These are phyloP conservation scores for Euzetes globulus DNA, from an alignment of 2,888 invertebrate species.

Conservation along the genomic window DNA sequence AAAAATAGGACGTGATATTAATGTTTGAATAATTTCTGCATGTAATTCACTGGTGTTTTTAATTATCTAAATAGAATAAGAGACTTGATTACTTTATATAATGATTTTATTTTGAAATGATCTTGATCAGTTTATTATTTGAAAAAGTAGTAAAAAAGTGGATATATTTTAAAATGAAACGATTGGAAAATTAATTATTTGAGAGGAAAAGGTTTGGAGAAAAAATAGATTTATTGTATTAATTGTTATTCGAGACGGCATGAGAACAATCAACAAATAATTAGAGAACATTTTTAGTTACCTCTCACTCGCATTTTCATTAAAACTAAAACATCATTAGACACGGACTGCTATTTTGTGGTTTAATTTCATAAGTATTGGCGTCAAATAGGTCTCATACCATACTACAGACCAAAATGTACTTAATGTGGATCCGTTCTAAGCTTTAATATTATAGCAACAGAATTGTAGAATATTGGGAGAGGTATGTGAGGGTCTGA, in stretches of 20 bases:
- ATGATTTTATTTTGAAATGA: too few species aligned
- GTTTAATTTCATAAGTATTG: constrained; percentile 25
- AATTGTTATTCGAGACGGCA: constrained; percentile 23
- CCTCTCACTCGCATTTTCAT: constrained; percentile 31
- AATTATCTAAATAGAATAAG: too few species aligned
- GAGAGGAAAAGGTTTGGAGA: neutral
- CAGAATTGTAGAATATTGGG: neutral
- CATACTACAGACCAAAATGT: neutral
- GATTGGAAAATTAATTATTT: neutral
- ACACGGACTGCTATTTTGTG: constrained; percentile 28
- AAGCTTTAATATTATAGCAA: constrained; percentile 18
- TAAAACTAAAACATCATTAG: constrained; percentile 31
- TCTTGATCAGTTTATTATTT: too few species aligned
- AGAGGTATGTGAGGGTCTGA: neutral
- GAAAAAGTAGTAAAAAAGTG: neutral
- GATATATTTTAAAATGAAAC: neutral
- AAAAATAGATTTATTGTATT: constrained; percentile 1
- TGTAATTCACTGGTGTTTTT: neutral
- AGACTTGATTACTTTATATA: too few species aligned
- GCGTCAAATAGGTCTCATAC: constrained; percentile 22
- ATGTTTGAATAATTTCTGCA: neutral
- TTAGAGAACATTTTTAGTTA: constrained; percentile 31
- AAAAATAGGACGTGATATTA: neutral
- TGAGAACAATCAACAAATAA: constrained; percentile 29
- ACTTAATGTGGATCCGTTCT: constrained; percentile 16